Base-by-base conservation (phyloP, 2,888 invertebrate species). In the Aethes cnicana region DNA sequence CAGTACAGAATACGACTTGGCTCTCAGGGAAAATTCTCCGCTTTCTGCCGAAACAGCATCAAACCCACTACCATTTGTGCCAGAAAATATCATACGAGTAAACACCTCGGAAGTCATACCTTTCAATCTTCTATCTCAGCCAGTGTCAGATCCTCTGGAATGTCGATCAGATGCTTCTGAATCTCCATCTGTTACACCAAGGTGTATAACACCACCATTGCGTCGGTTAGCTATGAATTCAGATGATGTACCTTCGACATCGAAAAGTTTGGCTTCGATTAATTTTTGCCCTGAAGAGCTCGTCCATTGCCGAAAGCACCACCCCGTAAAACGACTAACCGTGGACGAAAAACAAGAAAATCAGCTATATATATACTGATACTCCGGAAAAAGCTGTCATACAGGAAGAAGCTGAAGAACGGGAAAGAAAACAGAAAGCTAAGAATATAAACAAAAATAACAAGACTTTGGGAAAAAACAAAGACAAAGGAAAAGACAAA, bases 271-370 rank as follows among this genome's bases (percentile, higher is more conserved):
- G n/a, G n/a, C n/a, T n/a, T n/a, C n/a, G n/a, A n/a, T n/a, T 16
- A 16, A 30, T 3, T 36, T 37, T 47, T 47, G 16, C 14, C 46
- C 28, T 3, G 37, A 47, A 37, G 47, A 26, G 36, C 28, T 20
- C 26, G 37, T 18, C 47, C 36, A 2, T 11, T 36, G 9, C 36
- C 36, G 6, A 47, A 47, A 30, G 47, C 47, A 14, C 37, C 37
- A 20, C 37, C 37, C 5, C 20, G 47, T 17, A 30, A 30, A 30
- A 30, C 2, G 2, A 14, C 30, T 7, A 30, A 30, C 8, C 6
- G 14, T 4, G 30, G 14, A 0, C 14, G 30, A 1, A 30, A 30
- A 30, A 30, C 12, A 30, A 30, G 7, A 30, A 30, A 30, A 6
- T 12, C 30, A 1, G 12, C 30, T 14, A 14, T 30, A 5, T n/a